phyloP scores from a whole-genome alignment of 2,113 vertebrate species.

The Jaculus jaculus region DNA sequence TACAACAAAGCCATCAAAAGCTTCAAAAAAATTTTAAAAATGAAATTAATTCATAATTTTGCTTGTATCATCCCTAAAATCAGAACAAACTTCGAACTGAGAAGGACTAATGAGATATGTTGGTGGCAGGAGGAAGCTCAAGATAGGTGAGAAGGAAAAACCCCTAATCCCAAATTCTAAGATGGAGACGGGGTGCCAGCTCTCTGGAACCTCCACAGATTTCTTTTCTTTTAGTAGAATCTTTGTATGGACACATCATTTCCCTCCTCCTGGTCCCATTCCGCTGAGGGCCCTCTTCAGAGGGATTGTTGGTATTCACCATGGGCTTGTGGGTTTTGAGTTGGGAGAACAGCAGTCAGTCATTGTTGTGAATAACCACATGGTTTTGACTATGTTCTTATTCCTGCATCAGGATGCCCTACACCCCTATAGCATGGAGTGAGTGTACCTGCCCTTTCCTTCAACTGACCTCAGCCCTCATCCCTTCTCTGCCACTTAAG shows the following conservation, averaged over 20 bases:
- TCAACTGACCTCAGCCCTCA: background rate
- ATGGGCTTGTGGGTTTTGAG: no score
- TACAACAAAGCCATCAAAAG: background rate
- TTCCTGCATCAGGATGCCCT: background rate
- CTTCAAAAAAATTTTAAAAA: constrained; percentile 27
- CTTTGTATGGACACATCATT: no score
- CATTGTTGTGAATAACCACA: no score
- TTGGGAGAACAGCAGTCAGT: no score
- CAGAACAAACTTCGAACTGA: background rate
- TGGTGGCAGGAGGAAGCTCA: background rate
- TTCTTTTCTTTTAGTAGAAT: no score
- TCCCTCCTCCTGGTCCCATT: no score
- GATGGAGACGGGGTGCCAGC: background rate
- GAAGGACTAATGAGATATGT: background rate
- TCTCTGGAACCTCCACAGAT: background rate
- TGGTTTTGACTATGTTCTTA: background rate
- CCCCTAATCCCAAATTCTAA: background rate
- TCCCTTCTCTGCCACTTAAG: background rate
- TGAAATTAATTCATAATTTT: background rate
- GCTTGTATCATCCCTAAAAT: background rate
- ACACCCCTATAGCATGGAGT: background rate
- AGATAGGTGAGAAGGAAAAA: background rate
- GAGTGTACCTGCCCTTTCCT: background rate
- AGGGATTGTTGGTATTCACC: no score
- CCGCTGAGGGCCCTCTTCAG: no score